These are phyloP conservation scores for Semnopithecus entellus DNA, from an alignment of 2,113 vertebrate species.

Conservation along the genomic window DNA sequence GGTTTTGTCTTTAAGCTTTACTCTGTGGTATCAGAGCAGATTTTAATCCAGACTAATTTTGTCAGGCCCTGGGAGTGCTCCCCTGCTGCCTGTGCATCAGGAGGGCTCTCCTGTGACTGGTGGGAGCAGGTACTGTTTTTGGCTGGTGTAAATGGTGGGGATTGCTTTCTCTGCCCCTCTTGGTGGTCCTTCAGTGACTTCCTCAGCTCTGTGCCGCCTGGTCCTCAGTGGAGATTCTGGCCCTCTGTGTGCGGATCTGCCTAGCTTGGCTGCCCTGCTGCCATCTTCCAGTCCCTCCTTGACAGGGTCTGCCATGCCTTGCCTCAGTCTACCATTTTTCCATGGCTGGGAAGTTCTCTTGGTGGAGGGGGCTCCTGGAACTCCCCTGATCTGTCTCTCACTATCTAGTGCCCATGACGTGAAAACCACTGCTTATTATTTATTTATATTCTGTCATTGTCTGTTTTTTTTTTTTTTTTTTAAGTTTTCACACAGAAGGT, in stretches of 20 bases:
- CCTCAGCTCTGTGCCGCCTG: neutral
- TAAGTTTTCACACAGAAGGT: neutral
- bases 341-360: neutral
- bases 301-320: neutral
- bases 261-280: neutral
- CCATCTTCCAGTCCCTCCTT: neutral
- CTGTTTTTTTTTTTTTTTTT: neutral
- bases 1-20: neutral
- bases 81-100: neutral
- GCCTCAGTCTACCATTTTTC: neutral
- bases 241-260: neutral
- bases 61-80: neutral
- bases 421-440: neutral
- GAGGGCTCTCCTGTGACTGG: neutral
- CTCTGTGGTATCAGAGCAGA: neutral
- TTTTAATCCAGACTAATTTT: neutral
- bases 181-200: neutral
- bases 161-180: neutral
- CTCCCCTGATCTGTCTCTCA: neutral
- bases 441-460: neutral
- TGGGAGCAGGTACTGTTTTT: neutral
- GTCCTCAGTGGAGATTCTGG: neutral
- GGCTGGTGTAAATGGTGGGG: neutral
- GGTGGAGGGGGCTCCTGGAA: fast-evolving
- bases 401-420: neutral